Conservation (phyloP, 2,113 vertebrate genomes). For the Podarcis raffonei region DNA sequence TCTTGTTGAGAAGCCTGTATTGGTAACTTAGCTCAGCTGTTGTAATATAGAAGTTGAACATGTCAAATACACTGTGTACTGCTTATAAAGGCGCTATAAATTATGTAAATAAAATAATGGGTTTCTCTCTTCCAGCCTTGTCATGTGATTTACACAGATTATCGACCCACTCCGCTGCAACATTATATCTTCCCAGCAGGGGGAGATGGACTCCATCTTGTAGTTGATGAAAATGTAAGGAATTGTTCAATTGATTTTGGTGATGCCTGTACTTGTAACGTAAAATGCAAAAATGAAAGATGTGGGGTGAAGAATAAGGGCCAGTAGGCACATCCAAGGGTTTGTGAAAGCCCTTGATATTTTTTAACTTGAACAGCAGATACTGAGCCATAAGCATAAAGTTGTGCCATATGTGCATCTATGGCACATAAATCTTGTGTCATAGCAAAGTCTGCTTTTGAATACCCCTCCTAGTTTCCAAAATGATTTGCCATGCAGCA, state of each 20-base stretch:
- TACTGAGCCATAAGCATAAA: too few species aligned
- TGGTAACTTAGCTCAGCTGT: not conserved
- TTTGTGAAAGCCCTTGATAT: not conserved
- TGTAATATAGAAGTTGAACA: too few species aligned
- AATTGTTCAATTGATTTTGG: not conserved
- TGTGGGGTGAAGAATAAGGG: not conserved
- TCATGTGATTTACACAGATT: conserved; percentile 98
- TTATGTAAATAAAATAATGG: not conserved
- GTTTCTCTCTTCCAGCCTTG: conserved; percentile 83
- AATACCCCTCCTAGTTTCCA: not conserved
- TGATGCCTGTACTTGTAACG: fast-evolving
- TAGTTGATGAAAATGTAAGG: conserved; percentile 97
- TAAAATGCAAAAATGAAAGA: not conserved
- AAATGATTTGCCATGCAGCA: not conserved
- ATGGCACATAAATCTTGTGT: not conserved
- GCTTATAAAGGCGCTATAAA: not conserved
- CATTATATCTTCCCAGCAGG: conserved; percentile 99
- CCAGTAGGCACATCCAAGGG: not conserved
- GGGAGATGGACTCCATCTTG: conserved; percentile 95
- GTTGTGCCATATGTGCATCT: too few species aligned
- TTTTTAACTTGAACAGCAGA: not conserved
- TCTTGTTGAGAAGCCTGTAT: not conserved
- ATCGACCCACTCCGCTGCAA: conserved; percentile 94
- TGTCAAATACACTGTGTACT: not conserved
- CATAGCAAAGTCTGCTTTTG: not conserved